Conservation (phyloP, 2,797 vertebrate genomes). For the Astyanax mexicanus region DNA sequence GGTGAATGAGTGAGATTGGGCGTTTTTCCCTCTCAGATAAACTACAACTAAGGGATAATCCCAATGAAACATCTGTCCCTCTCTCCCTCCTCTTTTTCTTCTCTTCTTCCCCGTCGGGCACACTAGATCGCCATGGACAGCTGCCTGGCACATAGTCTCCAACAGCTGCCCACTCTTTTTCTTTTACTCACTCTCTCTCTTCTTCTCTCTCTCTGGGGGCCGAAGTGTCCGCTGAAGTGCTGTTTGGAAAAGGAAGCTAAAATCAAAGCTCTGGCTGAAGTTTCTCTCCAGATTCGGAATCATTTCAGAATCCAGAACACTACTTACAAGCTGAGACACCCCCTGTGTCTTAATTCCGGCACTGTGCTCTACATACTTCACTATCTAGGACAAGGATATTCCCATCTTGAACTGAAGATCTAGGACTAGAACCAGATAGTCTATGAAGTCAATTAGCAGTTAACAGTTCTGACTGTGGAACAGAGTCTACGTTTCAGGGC, state of each 20-base stretch:
- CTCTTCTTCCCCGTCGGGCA: conserved; percentile 6
- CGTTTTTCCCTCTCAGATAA: conserved; percentile 2
- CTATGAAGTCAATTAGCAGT: too few species aligned
- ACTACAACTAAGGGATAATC: conserved; percentile 62
- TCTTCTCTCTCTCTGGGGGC: conserved; percentile 21
- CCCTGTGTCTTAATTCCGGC: background rate
- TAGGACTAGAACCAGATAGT: too few species aligned
- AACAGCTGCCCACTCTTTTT: conserved; percentile 38
- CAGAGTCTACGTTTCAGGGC: too few species aligned
- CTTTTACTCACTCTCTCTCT: background rate
- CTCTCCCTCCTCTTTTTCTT: conserved; percentile 27
- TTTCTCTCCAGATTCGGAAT: background rate
- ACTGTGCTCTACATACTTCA: background rate
- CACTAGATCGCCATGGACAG: conserved; percentile 26
- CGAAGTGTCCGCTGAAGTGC: conserved; percentile 9
- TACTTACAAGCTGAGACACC: background rate
- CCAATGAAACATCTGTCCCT: conserved; percentile 58
- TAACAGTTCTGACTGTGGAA: too few species aligned
- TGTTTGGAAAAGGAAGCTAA: background rate
- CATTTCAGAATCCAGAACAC: background rate
- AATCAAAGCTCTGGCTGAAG: background rate
- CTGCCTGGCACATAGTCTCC: conserved; percentile 34
- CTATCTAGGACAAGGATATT: background rate
- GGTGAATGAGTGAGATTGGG: conserved; percentile 4
- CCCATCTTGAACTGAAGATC: too few species aligned